Evolutionary conservation across 2,113 vertebrate species (phyloP).

Genomic region (Argyrosomus japonicus): DNA sequence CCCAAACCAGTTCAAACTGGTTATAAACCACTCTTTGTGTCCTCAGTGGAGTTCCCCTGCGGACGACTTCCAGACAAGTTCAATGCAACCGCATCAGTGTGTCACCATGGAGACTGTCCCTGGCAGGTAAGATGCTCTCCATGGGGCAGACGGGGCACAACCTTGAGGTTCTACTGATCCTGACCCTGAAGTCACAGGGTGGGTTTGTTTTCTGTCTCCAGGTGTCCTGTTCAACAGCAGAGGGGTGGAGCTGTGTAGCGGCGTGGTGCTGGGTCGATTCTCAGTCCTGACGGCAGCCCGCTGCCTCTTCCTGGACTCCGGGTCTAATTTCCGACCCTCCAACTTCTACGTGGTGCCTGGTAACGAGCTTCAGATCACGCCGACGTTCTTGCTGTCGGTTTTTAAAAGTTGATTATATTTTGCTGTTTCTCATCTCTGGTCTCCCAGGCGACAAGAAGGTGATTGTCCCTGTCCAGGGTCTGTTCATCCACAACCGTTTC

Average conservation of each 20-base stretch:
- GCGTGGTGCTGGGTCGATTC: constrained; percentile 84
- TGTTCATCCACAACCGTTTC: constrained; percentile 82
- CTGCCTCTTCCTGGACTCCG: constrained; percentile 74
- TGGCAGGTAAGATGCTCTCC: constrained; percentile 88
- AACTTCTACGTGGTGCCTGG: constrained; percentile 73
- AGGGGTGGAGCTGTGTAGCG: constrained; percentile 85
- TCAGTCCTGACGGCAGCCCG: constrained; percentile 87
- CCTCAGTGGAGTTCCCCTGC: constrained; percentile 77
- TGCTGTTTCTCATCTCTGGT: not conserved
- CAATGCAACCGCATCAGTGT: constrained; percentile 7
- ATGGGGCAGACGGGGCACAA: too few species aligned
- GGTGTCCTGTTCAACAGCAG: constrained; percentile 82
- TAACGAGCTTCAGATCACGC: constrained; percentile 58
- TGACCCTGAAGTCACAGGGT: not conserved
- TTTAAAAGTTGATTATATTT: not conserved
- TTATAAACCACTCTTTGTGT: constrained; percentile 1
- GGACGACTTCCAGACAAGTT: constrained; percentile 51
- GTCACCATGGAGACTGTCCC: constrained; percentile 80
- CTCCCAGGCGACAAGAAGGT: constrained; percentile 24
- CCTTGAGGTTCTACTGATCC: too few species aligned
- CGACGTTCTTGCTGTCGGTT: too few species aligned
- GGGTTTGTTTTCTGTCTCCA: constrained; percentile 57
- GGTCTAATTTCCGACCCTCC: not conserved
- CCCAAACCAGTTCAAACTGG: not conserved
- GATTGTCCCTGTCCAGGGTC: constrained; percentile 27